phyloP scores from a whole-genome alignment of 2,113 vertebrate species.

The Aspidoscelis tigris region DNA sequence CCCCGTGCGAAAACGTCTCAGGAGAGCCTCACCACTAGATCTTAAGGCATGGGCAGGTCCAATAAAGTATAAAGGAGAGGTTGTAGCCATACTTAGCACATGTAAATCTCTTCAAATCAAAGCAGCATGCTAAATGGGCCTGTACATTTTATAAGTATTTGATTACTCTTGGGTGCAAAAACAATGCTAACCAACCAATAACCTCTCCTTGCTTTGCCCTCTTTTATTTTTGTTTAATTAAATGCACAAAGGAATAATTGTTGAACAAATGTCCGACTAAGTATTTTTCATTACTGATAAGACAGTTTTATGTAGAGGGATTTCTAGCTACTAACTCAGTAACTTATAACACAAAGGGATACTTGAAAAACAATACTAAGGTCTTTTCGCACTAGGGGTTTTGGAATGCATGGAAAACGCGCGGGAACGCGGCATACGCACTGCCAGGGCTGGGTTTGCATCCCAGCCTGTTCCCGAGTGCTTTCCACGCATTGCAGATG shows the following conservation, averaged over 20 bases:
- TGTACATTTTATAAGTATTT: slow-evolving; percentile 73
- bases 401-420: too few relatives aligned
- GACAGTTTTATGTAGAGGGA: neutral
- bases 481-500: too few relatives aligned
- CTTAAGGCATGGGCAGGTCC: slow-evolving; percentile 11
- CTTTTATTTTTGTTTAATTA: slow-evolving; percentile 55
- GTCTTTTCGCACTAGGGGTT: too few relatives aligned
- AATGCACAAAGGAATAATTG: neutral
- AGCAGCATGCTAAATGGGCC: slow-evolving; percentile 67
- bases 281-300: neutral
- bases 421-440: too few relatives aligned
- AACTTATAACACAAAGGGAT: neutral
- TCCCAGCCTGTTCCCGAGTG: too few relatives aligned
- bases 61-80: slow-evolving; percentile 79
- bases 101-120: slow-evolving; percentile 74
- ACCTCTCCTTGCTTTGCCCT: neutral
- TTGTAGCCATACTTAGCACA: slow-evolving; percentile 78
- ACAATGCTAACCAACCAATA: slow-evolving; percentile 27
- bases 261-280: slow-evolving; percentile 6
- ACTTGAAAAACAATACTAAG: neutral
- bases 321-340: neutral
- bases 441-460: too few relatives aligned
- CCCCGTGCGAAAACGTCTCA: too few relatives aligned
- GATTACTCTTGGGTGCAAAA: slow-evolving; percentile 60
- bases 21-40: too few relatives aligned